phyloP scores from a whole-genome alignment of 2,797 vertebrate genomes.

The Zenarchopterus dispar region DNA sequence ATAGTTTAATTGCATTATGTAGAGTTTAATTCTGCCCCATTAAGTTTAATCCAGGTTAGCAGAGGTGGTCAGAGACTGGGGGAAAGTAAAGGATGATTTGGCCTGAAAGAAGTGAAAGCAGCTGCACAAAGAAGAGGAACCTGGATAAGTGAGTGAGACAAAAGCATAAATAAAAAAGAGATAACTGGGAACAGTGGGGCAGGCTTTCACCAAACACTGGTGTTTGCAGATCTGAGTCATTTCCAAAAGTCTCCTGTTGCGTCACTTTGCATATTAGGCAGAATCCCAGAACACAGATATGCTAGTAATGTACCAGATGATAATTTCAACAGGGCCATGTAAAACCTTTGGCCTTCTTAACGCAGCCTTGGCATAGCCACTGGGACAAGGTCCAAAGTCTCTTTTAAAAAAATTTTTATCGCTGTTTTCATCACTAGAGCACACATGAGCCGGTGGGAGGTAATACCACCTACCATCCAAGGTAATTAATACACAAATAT shows the following conservation, averaged over 20 bases:
- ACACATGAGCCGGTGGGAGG: conserved; percentile 65
- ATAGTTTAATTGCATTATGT: conserved; percentile 84
- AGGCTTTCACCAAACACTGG: conserved; percentile 19
- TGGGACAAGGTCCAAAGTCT: conserved; percentile 51
- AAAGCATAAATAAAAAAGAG: conserved; percentile 13
- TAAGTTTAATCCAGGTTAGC: conserved; percentile 82
- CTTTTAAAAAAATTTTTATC: conserved; percentile 73
- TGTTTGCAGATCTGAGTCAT: conserved; percentile 50
- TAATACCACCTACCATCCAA: conserved; percentile 67
- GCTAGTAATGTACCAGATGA: conserved; percentile 51
- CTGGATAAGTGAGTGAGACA: conserved; percentile 12
- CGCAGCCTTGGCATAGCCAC: conserved; percentile 56
- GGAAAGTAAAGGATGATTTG: conserved; percentile 61
- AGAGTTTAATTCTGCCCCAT: conserved; percentile 84
- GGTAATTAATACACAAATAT: conserved; percentile 87
- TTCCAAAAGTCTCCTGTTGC: conserved; percentile 57
- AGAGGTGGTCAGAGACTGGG: conserved; percentile 70
- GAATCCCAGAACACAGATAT: conserved; percentile 44
- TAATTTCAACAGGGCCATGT: conserved; percentile 65
- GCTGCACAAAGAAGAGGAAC: conserved; percentile 37
- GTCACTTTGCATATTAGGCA: conserved; percentile 51
- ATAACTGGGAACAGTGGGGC: neutral
- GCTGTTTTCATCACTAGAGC: conserved; percentile 68
- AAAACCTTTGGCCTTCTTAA: conserved; percentile 58
- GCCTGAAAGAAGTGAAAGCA: conserved; percentile 56